Evolutionary conservation across 2,797 vertebrate species (phyloP).

Genomic region (Enteromius afrohamiltoni): DNA sequence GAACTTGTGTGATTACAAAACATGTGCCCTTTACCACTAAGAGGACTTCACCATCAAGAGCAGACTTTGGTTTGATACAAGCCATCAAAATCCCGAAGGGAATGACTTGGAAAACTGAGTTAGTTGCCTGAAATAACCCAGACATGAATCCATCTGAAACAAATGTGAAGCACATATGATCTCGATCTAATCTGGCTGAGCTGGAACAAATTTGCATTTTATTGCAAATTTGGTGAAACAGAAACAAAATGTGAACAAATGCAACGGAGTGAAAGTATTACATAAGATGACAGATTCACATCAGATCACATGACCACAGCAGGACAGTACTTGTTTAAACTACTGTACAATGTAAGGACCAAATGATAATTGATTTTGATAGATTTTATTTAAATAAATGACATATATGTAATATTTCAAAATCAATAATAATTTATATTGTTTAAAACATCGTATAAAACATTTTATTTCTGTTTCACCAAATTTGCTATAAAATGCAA

Average conservation of each 20-base stretch:
- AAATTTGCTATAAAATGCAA: too few relatives aligned
- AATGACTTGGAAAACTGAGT: background rate
- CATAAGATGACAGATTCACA: background rate
- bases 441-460: too few relatives aligned
- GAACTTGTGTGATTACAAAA: background rate
- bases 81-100: background rate
- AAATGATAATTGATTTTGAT: too few relatives aligned
- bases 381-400: too few relatives aligned
- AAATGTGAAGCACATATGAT: constrained; percentile 11
- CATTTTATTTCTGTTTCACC: too few relatives aligned
- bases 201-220: background rate
- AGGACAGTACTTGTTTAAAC: background rate
- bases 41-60: background rate
- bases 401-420: too few relatives aligned
- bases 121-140: background rate
- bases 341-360: background rate
- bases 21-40: background rate
- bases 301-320: background rate
- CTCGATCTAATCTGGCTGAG: background rate
- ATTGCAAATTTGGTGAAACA: background rate
- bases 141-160: background rate
- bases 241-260: constrained; percentile 5
- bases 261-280: background rate
- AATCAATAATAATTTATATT: too few relatives aligned
- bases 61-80: background rate